Base-by-base conservation (phyloP, 2,797 vertebrate species). In the Chloroceryle amazona region DNA sequence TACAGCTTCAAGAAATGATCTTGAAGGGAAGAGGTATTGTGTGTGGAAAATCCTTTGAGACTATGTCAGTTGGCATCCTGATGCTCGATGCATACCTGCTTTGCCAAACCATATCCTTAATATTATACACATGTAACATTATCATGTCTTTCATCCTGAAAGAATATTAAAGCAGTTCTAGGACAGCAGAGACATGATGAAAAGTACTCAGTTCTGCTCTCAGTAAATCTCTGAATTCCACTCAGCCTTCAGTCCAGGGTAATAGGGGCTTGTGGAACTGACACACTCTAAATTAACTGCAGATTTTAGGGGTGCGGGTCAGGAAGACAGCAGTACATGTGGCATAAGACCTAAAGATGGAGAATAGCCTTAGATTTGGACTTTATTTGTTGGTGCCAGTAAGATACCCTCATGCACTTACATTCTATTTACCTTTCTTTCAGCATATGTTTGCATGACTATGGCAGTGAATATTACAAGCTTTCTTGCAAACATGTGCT, bases 121-220 rank as follows among this genome's bases (percentile, higher is more conserved):
- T 68, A 44, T n/a, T 63, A 33, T 23, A 33, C 9, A 19, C 11
- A 18, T 1, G 1, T 68, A 72, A 63, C 0, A 1, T 35, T 55
- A 39, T 46, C 16, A 42, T 19, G n/a, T 23, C 51, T 55, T 72
- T 66, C 28, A 51, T 20, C 13, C 35, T 60, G 47, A 58, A 93
- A 51, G 10, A 75, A 47, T 33, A 35, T 3, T 22, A 81, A 89
- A 78, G 14, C 41, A 66, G 37, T 42, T 19, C 29, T 31, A 58
- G 35, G 44, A 26, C 29, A 88, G 13, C 29, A 78, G 3, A 57
- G 26, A 26, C 5, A 17, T 23, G 16, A 52, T 57, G 7, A 7
- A 39, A 68, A 71, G 47, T 3, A 47, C 6, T 83, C 2, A 0
- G 11, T 88, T 58, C 18, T 72, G 11, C 35, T 23, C 46, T 84